Conservation (phyloP, 2,888 invertebrate species). For the Ellobium chinense region DNA sequence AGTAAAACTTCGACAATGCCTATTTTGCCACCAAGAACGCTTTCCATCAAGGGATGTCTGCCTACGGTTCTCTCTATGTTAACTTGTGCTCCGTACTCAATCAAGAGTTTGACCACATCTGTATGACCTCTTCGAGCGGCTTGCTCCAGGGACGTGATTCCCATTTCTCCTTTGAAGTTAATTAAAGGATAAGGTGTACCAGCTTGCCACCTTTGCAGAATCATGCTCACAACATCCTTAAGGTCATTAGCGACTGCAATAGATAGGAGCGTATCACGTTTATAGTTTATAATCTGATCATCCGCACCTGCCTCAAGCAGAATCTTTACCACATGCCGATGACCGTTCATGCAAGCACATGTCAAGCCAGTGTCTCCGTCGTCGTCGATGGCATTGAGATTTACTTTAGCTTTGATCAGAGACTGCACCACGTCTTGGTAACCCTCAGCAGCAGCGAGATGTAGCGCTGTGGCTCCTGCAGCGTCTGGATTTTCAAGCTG, state of each 20-base stretch:
- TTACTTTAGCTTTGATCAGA: constrained; percentile 42
- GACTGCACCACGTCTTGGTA: constrained; percentile 33
- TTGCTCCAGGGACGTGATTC: constrained; percentile 2
- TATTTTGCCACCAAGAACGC: constrained; percentile 14
- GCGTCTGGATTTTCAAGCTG: constrained; percentile 58
- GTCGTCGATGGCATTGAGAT: constrained; percentile 61
- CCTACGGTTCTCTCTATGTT: constrained; percentile 6
- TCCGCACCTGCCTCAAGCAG: constrained; percentile 61
- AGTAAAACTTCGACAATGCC: constrained; percentile 5
- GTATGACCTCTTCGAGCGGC: constrained; percentile 20
- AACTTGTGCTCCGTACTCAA: constrained; percentile 18
- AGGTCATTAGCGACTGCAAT: constrained; percentile 12
- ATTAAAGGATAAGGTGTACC: constrained; percentile 13
- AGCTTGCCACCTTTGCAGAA: not conserved
- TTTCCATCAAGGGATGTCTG: constrained; percentile 13
- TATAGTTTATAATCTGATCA: constrained; percentile 48
- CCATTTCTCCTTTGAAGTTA: constrained; percentile 36
- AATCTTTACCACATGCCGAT: constrained; percentile 49
- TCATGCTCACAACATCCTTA: not conserved
- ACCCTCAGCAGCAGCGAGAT: constrained; percentile 58
- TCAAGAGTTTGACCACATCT: constrained; percentile 18
- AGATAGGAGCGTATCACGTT: constrained; percentile 34
- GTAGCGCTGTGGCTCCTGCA: constrained; percentile 60
- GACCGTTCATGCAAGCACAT: constrained; percentile 39
- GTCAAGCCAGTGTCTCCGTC: constrained; percentile 57